Percentiles rank a stretch among this genome's conserved stretches.
Evolutionary conservation across 2,797 vertebrate genomes (phyloP).

Genomic region (Chiroxiphia lanceolata): DNA sequence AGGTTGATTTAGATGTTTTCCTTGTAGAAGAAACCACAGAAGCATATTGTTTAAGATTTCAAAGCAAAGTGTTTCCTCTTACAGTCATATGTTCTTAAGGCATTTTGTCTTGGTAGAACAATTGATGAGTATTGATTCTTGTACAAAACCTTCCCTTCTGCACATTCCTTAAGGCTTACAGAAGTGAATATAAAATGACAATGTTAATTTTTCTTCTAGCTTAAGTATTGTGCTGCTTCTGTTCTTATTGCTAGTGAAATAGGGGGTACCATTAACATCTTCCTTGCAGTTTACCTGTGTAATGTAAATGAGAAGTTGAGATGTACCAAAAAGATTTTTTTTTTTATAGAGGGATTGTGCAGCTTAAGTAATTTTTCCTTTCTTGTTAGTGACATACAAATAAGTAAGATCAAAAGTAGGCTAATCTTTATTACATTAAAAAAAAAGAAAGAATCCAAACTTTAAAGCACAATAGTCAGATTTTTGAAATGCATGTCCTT

Average conservation of each 20-base stretch:
- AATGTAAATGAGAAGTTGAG: not conserved
- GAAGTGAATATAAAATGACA: not conserved
- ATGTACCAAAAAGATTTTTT: not conserved
- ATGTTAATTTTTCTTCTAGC: not conserved
- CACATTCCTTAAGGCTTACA: not conserved
- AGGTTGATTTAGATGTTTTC: not conserved
- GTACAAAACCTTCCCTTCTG: not conserved
- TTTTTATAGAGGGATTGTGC: not conserved
- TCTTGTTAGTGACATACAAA: not conserved
- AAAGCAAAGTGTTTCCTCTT: not conserved
- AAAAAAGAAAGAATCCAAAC: not conserved
- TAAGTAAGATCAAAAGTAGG: not conserved
- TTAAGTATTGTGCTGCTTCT: not conserved
- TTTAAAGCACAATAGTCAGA: not conserved
- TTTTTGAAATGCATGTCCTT: not conserved
- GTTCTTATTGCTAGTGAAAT: not conserved
- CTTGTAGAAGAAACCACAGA: not conserved
- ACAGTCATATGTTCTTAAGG: not conserved
- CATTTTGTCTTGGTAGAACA: not conserved
- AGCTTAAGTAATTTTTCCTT: not conserved
- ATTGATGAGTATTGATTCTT: not conserved
- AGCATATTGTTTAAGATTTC: not conserved
- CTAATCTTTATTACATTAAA: not conserved
- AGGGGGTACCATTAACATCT: not conserved
- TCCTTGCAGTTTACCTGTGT: not conserved